Evolutionary conservation across 2,888 invertebrate species (phyloP).

Genomic region (Nomada ferruginata): DNA sequence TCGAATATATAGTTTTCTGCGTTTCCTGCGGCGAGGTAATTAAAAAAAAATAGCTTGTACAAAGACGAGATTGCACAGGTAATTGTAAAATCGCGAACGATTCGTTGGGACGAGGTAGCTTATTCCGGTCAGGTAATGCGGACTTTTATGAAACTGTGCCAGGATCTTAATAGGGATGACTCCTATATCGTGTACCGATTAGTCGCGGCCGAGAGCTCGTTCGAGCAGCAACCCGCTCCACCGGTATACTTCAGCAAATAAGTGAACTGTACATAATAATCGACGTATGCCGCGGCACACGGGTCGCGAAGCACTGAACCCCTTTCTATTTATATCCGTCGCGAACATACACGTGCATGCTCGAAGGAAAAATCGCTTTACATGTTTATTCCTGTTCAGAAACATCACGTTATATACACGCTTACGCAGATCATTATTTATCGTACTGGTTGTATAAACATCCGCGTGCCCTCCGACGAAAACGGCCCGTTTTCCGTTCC

Average conservation of each 20-base stretch:
- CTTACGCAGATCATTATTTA: constrained; percentile 33
- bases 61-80: no score
- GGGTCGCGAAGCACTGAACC: constrained; percentile 37
- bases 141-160: no score
- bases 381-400: constrained; percentile 40
- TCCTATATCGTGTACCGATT: constrained; percentile 26
- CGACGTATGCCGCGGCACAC: constrained; percentile 7
- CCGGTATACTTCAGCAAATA: constrained; percentile 19
- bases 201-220: not conserved
- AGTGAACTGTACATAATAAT: constrained; percentile 34
- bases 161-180: constrained; percentile 1
- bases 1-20: no score
- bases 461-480: not conserved
- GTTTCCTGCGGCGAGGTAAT: no score
- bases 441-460: constrained; percentile 19
- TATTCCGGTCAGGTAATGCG: not conserved
- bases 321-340: constrained; percentile 39
- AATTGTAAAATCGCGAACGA: no score
- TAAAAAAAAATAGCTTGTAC: no score
- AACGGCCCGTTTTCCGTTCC: no score
- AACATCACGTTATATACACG: constrained; percentile 32
- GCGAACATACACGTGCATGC: not conserved
- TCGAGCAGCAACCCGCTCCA: constrained; percentile 8
- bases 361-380: constrained; percentile 28
- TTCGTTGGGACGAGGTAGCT: no score